Base-by-base conservation (phyloP, 1,140 invertebrate genomes). In the Tetraneura akinire region DNA sequence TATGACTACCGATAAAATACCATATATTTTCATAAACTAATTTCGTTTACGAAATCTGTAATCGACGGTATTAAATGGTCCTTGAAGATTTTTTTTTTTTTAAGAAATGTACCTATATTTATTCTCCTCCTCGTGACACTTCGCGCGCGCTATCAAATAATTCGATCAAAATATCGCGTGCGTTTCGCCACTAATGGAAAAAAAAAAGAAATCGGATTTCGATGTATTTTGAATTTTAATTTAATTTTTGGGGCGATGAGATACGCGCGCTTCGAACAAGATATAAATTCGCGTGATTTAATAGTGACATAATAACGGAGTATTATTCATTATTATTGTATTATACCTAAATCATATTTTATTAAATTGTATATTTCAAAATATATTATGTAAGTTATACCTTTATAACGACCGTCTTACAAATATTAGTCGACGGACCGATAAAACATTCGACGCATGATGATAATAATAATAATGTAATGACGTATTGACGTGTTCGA, bases 71-170 rank as follows among this genome's bases (percentile, higher is more conserved):
- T 66, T 21, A 11, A 53, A 53, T 53, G 18, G 51, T 18, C 18
- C 3, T 21, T 13, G 18, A 37, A 11, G 32, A 32, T 29, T 18
- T 16, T 42, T 66, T 18, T 16, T 42, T 66, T 42, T 66, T 32
- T 23, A 37, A 64, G 10, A 14, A 66, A 68, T 3, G 14, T 47
- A 68, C 16, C 23, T 68, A 68, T 68, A 68, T 26, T 47, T 68
- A 68, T 68, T 68, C 8, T 47, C 21, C 5, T 26, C 45, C 8
- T 13, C 42, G 14, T 68, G 37, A 68, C 37, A 68, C 23, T 32
- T 42, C 29, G n/a, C n/a, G n/a, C 18, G 29, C 29, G 13, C 13
- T 47, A 68, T 68, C 66, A 26, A 47, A 68, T 68, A 26, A 68
- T 47, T 26, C 2, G 11, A 66, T 66, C n/a, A n/a, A 45, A 66